Conservation (phyloP, 2,113 vertebrate species). For the Myxocyprinus asiaticus region DNA sequence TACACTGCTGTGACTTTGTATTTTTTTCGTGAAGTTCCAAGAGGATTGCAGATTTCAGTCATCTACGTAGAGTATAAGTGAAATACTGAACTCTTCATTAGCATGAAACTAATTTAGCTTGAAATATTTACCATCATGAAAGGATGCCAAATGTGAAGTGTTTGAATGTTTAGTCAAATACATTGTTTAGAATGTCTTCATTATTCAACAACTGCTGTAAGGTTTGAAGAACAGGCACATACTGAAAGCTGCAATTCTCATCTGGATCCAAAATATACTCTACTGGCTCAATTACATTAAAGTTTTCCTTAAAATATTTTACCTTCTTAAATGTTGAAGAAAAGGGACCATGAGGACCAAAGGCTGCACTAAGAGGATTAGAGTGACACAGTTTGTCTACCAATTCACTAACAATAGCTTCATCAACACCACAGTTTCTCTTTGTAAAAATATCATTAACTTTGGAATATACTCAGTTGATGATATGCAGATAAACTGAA, state of each 20-base stretch:
- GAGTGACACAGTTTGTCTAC: constrained; percentile 3
- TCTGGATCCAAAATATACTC: background rate
- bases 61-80: background rate
- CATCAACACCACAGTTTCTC: background rate
- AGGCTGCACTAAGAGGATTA: too few species aligned
- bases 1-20: background rate
- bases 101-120: background rate
- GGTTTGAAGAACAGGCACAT: background rate
- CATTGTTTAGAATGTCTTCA: background rate
- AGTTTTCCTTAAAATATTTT: background rate
- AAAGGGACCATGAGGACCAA: background rate
- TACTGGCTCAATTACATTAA: constrained; percentile 2
- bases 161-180: constrained; percentile 2
- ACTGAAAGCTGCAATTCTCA: background rate
- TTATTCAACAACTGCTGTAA: background rate
- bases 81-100: background rate
- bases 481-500: background rate
- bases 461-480: background rate
- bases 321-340: background rate
- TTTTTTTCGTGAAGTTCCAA: too few species aligned
- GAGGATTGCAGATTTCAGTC: too few species aligned
- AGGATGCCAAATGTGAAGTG: background rate
- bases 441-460: background rate
- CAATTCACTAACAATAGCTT: background rate
- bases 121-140: background rate